Evolutionary conservation across 1,140 invertebrate genomes (phyloP).

Genomic region (Halictus rubicundus): DNA sequence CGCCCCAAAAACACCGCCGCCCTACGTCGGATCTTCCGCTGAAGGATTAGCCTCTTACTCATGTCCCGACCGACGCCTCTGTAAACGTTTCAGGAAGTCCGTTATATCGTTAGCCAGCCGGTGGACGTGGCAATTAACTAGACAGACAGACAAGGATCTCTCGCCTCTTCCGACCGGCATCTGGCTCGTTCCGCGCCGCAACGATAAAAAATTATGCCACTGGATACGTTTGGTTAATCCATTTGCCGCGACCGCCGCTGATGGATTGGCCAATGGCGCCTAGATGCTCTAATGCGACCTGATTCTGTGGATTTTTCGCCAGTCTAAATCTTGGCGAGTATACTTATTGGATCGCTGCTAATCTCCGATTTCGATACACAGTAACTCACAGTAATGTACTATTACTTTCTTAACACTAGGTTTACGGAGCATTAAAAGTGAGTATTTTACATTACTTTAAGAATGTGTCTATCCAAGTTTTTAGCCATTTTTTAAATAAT

Average conservation of each 20-base stretch:
- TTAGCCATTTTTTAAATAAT: no score
- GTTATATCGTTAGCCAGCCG: constrained; percentile 25
- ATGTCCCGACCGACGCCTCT: constrained; percentile 28
- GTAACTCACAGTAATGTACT: no score
- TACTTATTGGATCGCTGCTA: no score
- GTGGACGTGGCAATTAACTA: constrained; percentile 47
- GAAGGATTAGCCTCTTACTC: constrained; percentile 59
- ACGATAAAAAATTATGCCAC: constrained; percentile 3
- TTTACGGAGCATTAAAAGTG: no score
- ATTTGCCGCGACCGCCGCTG: background rate
- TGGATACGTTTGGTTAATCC: background rate
- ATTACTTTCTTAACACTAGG: no score
- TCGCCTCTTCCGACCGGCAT: no score
- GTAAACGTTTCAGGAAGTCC: constrained; percentile 22
- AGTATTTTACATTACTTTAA: no score
- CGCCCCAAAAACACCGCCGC: constrained; percentile 49
- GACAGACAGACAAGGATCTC: constrained; percentile 16
- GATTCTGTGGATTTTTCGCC: no score
- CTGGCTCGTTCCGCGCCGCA: background rate
- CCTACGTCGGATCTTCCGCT: constrained; percentile 28
- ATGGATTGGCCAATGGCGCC: background rate
- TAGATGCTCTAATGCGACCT: background rate
- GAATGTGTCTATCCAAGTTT: no score
- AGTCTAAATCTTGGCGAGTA: no score
- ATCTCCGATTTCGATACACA: no score